Evolutionary conservation across 2,113 vertebrate genomes (phyloP), one percentile per base, ranked within the genome.

Genomic region (Hemiscyllium ocellatum): DNA sequence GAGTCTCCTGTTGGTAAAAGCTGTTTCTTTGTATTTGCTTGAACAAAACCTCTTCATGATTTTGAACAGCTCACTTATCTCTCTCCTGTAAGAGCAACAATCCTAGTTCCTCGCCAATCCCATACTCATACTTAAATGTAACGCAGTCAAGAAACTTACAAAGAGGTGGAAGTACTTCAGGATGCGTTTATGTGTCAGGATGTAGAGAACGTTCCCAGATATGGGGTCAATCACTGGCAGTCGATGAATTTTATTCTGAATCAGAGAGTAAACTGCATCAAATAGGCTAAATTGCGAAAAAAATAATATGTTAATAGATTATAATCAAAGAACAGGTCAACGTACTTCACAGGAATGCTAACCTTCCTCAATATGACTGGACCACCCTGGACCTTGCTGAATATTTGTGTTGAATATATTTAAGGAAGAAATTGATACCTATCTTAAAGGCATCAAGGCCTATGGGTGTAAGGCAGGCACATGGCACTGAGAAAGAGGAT

Each of bases 131-230:
- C 24, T 37, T 19, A 66, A 66, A 20, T 0, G 13, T 8, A 65
- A 12, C 22, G 42, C 24, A 4, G 17, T 20, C 50, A 1, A 3
- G 61, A 24, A 70, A 97, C 97, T 98, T 96, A 98, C 98, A 95
- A 99, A 99, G 96, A 99, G 98, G 95, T 99, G 98, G 72, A 99
- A 98, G 97, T 99, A 99, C 97, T 99, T 99, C 96, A 99, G 98
- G 96, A 99, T 98, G 56, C 99, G 97, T 96, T 99, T 99, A 97
- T 99, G 99, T 0, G 99, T 99, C 95, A 99, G 98, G 96, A 99
- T 99, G 96, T 99, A 98, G 65, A 99, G 97, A 96, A 99, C 98
- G 0, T 98, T 98, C 8, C 99, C 99, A 0, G 99, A 99, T 96
- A 97, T n/a, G 0, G 99, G 99, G 70, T 99, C 99, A 17, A 99